A percentile compares a stretch with the other conserved stretches of the same genome.
Evolutionary conservation across 2,888 invertebrate species (phyloP).

Genomic region (Boloria euphrosyne): DNA sequence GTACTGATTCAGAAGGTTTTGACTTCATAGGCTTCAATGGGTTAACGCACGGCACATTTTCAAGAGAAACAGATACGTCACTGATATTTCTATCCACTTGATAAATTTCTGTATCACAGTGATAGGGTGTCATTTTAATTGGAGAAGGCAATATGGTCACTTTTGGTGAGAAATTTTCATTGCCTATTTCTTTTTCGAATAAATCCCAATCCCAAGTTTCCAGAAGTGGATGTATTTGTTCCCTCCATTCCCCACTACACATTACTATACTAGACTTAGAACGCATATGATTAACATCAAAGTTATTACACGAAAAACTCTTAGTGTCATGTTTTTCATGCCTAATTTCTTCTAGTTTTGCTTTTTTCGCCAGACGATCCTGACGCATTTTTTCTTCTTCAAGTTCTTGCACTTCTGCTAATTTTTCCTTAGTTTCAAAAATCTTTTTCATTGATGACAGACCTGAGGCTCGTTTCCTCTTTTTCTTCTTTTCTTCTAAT

Average conservation of each 20-base stretch:
- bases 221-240: constrained; percentile 84
- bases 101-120: constrained; percentile 76
- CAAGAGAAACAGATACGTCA: constrained; percentile 80
- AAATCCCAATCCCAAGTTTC: constrained; percentile 85
- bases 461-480: constrained; percentile 84
- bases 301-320: constrained; percentile 71
- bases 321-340: constrained; percentile 77
- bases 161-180: constrained; percentile 73
- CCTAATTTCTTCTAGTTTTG: constrained; percentile 66
- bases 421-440: constrained; percentile 89
- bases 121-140: constrained; percentile 72
- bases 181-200: constrained; percentile 82
- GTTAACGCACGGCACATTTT: constrained; percentile 84
- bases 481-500: constrained; percentile 78
- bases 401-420: constrained; percentile 83
- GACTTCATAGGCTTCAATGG: constrained; percentile 82
- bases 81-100: constrained; percentile 78
- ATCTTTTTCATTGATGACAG: constrained; percentile 86
- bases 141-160: constrained; percentile 73
- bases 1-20: constrained; percentile 71
- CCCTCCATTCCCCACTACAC: constrained; percentile 82
- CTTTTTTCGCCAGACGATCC: constrained; percentile 67
- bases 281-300: constrained; percentile 77
- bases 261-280: constrained; percentile 78
- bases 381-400: constrained; percentile 80